Evolutionary conservation across 1,140 invertebrate species (phyloP).

Genomic region (Brachionus asplanchnoidis): DNA sequence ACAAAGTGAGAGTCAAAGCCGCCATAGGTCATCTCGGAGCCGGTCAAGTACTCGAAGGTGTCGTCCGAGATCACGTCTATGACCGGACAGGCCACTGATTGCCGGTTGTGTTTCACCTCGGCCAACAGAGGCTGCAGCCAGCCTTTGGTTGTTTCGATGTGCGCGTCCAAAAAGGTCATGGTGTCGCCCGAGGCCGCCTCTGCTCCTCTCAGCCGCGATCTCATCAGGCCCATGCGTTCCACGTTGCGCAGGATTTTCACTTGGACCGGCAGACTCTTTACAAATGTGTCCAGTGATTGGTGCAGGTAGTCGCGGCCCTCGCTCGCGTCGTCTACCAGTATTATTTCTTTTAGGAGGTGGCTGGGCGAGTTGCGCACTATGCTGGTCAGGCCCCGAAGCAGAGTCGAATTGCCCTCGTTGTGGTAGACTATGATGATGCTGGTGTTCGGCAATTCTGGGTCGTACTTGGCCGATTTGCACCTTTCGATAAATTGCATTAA

Average conservation of each 20-base stretch:
- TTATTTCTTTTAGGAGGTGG: conserved; percentile 79
- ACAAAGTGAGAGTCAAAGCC: conserved; percentile 64
- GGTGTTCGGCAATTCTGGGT: conserved; percentile 59
- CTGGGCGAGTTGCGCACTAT: conserved; percentile 85
- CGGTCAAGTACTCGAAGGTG: conserved; percentile 33
- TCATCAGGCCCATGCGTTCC: conserved; percentile 38
- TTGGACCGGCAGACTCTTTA: conserved; percentile 71
- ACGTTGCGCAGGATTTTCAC: conserved; percentile 26
- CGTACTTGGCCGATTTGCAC: conserved; percentile 50
- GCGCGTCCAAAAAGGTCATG: conserved; percentile 90
- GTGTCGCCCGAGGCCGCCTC: conserved; percentile 84
- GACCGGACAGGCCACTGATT: conserved; percentile 17
- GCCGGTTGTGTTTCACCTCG: conserved; percentile 66
- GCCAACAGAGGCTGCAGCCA: conserved; percentile 86
- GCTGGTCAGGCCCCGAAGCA: conserved; percentile 89
- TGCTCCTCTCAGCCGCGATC: conserved; percentile 59
- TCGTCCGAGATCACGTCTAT: conserved; percentile 41
- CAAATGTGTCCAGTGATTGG: conserved; percentile 69
- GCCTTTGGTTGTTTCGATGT: conserved; percentile 92
- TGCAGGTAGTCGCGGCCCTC: conserved; percentile 41
- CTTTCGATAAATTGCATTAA: too few relatives aligned
- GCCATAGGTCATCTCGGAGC: conserved; percentile 20
- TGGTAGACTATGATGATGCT: conserved; percentile 95
- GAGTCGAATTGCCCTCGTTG: conserved; percentile 94
- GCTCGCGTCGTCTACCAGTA: conserved; percentile 90